phyloP scores from a whole-genome alignment of 2,797 vertebrate genomes.

The Hozukius guyotensis region DNA sequence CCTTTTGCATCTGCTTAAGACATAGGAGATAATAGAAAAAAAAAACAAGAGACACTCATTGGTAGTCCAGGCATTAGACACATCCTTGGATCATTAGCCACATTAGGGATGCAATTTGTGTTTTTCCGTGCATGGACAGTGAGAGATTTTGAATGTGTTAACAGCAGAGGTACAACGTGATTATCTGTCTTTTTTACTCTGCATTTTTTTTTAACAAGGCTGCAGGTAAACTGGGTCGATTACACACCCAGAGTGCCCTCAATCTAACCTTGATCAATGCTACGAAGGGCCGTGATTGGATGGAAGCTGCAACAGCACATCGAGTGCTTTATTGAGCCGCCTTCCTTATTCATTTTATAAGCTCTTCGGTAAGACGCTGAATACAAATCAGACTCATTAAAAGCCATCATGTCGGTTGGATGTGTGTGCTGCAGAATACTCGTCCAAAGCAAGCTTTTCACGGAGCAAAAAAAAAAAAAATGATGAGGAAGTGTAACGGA shows the following conservation, averaged over 20 bases:
- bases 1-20: neutral
- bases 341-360: constrained; percentile 21
- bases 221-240: constrained; percentile 36
- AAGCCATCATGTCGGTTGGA: neutral
- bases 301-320: constrained; percentile 6
- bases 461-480: neutral
- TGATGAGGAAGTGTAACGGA: constrained; percentile 7
- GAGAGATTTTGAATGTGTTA: neutral
- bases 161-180: neutral
- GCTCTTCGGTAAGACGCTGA: neutral
- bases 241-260: constrained; percentile 20
- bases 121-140: neutral
- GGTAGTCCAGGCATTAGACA: constrained; percentile 20
- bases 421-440: neutral
- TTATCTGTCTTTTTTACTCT: neutral
- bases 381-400: constrained; percentile 38
- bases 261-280: constrained; percentile 49
- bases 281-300: constrained; percentile 4
- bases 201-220: constrained; percentile 16
- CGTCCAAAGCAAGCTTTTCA: neutral
- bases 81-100: constrained; percentile 26
- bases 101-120: constrained; percentile 16
- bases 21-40: neutral
- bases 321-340: constrained; percentile 24
- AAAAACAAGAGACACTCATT: neutral